A percentile compares a stretch with the other conserved stretches of the same genome.
phyloP scores from a whole-genome alignment of 2,113 vertebrate species.

The Clinocottus analis region DNA sequence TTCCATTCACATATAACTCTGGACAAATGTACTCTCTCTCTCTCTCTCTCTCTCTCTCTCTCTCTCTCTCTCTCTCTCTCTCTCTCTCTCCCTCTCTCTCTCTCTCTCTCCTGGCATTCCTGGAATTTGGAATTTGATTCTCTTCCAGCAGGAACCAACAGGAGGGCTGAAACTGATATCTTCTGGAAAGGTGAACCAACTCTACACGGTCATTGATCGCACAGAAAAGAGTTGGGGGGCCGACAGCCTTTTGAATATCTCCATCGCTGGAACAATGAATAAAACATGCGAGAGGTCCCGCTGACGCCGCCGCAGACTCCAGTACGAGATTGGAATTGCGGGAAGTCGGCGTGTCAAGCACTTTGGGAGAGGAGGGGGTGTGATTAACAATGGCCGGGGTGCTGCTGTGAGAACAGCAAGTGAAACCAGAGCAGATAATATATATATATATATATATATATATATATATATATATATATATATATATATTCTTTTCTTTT shows the following conservation, averaged over 20 bases:
- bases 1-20: too few species aligned
- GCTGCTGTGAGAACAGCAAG: conserved; percentile 59
- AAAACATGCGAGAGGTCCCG: conserved; percentile 68
- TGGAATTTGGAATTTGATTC: conserved; percentile 32
- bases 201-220: conserved; percentile 42
- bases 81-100: not conserved
- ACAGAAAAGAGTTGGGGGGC: conserved; percentile 36
- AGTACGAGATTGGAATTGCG: conserved; percentile 62
- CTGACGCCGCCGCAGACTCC: conserved; percentile 58
- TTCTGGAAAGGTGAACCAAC: conserved; percentile 28
- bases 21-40: too few species aligned
- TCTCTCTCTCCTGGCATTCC: conserved; percentile 27
- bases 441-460: conserved; percentile 50
- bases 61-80: too few species aligned
- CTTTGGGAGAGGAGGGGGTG: conserved; percentile 67
- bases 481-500: conserved; percentile 19
- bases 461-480: conserved; percentile 54
- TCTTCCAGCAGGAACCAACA: conserved; percentile 25
- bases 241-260: conserved; percentile 69
- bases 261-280: conserved; percentile 71
- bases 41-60: too few species aligned
- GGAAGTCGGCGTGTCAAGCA: conserved; percentile 60
- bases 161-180: conserved; percentile 25
- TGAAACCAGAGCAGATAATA: conserved; percentile 44
- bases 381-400: conserved; percentile 68